Evolutionary conservation across 1,140 invertebrate genomes (phyloP), one percentile per base, ranked within the genome.

Genomic region (Scaptomyza pallida): DNA sequence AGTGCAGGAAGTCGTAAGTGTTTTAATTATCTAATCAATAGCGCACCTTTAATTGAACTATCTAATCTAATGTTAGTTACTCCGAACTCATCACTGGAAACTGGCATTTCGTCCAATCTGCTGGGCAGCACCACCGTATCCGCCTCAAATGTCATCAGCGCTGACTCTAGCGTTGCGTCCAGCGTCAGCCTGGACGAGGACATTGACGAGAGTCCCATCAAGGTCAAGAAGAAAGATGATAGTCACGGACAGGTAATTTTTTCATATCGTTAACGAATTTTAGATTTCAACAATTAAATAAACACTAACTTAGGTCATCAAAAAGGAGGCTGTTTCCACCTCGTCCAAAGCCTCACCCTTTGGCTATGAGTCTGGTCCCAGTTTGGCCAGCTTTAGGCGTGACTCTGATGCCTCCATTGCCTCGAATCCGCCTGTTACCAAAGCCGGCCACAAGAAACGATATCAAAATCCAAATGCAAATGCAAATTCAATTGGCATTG

Each of bases 131-230:
- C 67, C 68, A 91, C 86, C 30, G 78, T 89, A 15, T 90, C 83
- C 63, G 85, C 79, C 41, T 90, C 90, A 21, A 91, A 89, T 67
- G 78, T 91, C 57, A 90, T 91, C 52, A 91, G 90, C 48, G 91
- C 91, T 60, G 91, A 91, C 56, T 91, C 91, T 19, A 91, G 90
- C 43, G 90, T 91, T 15, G 90, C 90, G 47, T 91, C 91, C 23
- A 91, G 90, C 65, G 86, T 90, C 8, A 91, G 91, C 41, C 62
- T 91, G 23, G 91, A 91, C 51, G 91, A 91, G 57, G 91, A 91
- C 23, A 43, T 86, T 1, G 91, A 91, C 40, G 90, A 91, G 13
- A 85, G 79, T 59, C 90, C 91, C 37, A 85, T 88, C 12, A 91
- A 91, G 35, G 86, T 88, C 0, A 91, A 91, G 71, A 91, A 91